Conservation (phyloP, 2,888 invertebrate species). For the Scrobipalpa costella region DNA sequence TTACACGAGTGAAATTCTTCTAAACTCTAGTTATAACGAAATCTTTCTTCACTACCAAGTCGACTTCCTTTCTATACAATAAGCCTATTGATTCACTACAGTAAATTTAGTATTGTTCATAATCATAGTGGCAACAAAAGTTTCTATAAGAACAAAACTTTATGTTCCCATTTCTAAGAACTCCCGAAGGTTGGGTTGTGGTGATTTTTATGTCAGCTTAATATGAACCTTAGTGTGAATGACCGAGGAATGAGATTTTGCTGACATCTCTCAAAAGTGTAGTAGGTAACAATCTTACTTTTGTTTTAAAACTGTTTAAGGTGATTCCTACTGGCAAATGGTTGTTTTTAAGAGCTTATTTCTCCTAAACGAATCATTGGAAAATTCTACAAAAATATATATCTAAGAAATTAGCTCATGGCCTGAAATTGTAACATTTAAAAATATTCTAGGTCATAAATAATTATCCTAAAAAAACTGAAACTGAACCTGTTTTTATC, state of each 20-base stretch:
- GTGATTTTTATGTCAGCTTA: background rate
- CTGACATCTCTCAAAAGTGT: background rate
- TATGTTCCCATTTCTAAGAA: conserved; percentile 10
- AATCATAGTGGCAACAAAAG: background rate
- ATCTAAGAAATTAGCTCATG: too few species aligned
- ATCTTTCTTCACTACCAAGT: too few species aligned
- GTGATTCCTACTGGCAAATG: too few species aligned
- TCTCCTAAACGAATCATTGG: too few species aligned
- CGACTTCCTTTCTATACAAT: background rate
- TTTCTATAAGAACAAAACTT: conserved; percentile 7
- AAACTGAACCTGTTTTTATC: too few species aligned
- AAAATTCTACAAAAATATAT: too few species aligned
- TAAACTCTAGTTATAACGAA: background rate
- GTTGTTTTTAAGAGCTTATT: too few species aligned
- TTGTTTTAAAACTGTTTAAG: too few species aligned
- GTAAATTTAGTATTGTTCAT: background rate
- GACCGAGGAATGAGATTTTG: background rate
- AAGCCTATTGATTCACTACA: conserved; percentile 6
- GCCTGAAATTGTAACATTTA: too few species aligned
- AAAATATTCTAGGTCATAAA: too few species aligned
- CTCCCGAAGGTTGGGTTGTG: conserved; percentile 1
- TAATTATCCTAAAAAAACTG: too few species aligned
- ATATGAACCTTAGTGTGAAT: background rate
- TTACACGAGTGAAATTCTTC: background rate
- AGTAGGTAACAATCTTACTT: background rate